Evolutionary conservation across 1,140 invertebrate species (phyloP), one percentile per base, ranked within the genome.

Genomic region (Atta colombica): DNA sequence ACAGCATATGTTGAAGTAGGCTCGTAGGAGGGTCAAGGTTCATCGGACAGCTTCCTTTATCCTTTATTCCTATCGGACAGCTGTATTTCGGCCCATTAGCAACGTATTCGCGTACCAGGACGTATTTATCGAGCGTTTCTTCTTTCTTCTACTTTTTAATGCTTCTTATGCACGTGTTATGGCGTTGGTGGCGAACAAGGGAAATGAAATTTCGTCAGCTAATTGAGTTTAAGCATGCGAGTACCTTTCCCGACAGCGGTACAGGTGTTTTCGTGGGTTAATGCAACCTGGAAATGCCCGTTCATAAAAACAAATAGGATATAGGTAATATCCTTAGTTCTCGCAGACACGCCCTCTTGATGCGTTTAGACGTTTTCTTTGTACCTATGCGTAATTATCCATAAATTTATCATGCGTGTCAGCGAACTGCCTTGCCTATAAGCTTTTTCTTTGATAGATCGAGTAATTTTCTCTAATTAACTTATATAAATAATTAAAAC

Each of bases 121-220:
- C 49, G 66, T 81, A 82, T 86, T 88, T 77, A 66, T 49, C 60
- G 58, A 86, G 55, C 74, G 28, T 61, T 58, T 75, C 45, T 12
- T 60, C 65, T 28, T 28, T 65, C 16, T 39, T 60, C 53, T 53
- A 39, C 25, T 60, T 69, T 60, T 63, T 71, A 81, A 69, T 61
- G 18, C 53, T 14, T 51, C 81, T 74, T 77, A 68, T 49, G 35
- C 69, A 45, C 77, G 58, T 39, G 45, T 65, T 18, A 16, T 14
- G 39, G 21, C 7, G 10, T 16, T 18, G 31, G 53, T 18, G 80
- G 45, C 49, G 39, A 31, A n/a, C 31, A 77, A 35, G 72, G 87
- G 75, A 92, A 91, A 91, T 90, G 84, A 90, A 92, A 92, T 92
- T 90, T 89, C 90, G 81, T 87, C 84, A 82, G 89, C 85, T 92